A percentile compares a stretch with the other conserved stretches of the same genome.
Conservation (phyloP, 1,140 invertebrate species). For the Orius insidiosus region DNA sequence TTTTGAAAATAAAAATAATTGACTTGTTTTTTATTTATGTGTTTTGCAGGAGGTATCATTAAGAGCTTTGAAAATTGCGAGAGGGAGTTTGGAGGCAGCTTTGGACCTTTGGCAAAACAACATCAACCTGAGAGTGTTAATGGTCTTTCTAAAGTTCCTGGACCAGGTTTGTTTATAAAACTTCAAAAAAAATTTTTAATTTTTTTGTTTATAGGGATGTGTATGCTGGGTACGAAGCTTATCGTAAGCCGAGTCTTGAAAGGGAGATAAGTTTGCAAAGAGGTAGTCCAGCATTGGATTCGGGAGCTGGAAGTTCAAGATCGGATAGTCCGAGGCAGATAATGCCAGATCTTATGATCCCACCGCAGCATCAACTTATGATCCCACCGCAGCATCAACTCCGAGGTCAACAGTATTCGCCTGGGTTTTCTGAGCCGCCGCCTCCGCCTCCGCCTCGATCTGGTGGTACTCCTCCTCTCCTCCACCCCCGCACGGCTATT, state of each 20-base stretch:
- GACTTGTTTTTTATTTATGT: constrained; percentile 12
- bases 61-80: constrained; percentile 45
- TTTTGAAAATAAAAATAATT: background rate
- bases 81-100: constrained; percentile 47
- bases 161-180: constrained; percentile 15
- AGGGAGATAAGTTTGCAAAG: constrained; percentile 52
- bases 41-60: constrained; percentile 41
- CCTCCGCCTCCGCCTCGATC: constrained; percentile 30
- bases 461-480: constrained; percentile 51
- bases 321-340: constrained; percentile 2
- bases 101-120: constrained; percentile 50
- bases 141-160: constrained; percentile 21
- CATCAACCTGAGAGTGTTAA: constrained; percentile 31
- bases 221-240: constrained; percentile 49
- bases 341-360: constrained; percentile 17
- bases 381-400: constrained; percentile 23
- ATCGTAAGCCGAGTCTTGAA: constrained; percentile 76
- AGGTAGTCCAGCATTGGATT: constrained; percentile 70
- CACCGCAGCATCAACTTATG: constrained; percentile 20
- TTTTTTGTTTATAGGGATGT: constrained; percentile 23
- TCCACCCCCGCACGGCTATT: constrained; percentile 39
- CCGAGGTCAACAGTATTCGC: constrained; percentile 39
- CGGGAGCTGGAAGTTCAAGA: constrained; percentile 60
- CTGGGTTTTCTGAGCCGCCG: constrained; percentile 31
- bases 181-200: background rate